Evolutionary conservation across 1,140 invertebrate genomes (phyloP), one percentile per base, ranked within the genome.

Genomic region (Pachypeltis micranthus): DNA sequence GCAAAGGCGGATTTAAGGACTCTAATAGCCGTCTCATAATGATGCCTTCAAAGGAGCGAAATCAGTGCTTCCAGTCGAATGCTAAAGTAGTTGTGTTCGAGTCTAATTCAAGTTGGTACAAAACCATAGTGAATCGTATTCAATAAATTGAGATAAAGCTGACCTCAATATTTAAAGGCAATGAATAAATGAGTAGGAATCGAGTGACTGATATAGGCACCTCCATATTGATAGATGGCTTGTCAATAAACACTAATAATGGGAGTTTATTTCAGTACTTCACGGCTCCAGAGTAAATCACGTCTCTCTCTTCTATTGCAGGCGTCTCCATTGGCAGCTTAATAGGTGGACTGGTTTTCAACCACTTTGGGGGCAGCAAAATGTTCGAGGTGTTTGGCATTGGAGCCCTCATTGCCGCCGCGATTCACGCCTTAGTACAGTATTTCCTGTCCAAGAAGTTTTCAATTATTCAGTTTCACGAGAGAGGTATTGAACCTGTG

Each of bases 301-400:
- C 14, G n/a, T 61, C n/a, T 55, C 19, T 58, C 54, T 24, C 2
- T 68, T 65, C 63, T 62, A 63, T 65, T 67, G 31, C 66, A 81
- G 81, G 89, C 26, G 85, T 87, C 0, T 85, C 88, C 0, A 71
- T 83, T 1, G 88, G 89, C 7, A 90, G 85, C 73, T 80, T 88
- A 16, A 74, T 89, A 47, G 87, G 83, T 54, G 89, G 89, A 14
- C 70, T 79, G 23, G 67, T 90, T 2, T 83, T 85, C 65, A 73
- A 80, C 1, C 68, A 70, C 0, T 81, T 83, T 47, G 79, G 80
- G 23, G 86, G 86, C 14, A 75, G 79, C 31, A 71, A 75, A n/a
- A 83, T 83, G 0, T 89, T 89, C 68, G 76, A 81, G 63, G 78
- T 83, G 61, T 90, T 87, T 71, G 87, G 87, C 1, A 75, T 83